Evolutionary conservation across 2,113 vertebrate species (phyloP).

Genomic region (Leptodactylus fuscus): DNA sequence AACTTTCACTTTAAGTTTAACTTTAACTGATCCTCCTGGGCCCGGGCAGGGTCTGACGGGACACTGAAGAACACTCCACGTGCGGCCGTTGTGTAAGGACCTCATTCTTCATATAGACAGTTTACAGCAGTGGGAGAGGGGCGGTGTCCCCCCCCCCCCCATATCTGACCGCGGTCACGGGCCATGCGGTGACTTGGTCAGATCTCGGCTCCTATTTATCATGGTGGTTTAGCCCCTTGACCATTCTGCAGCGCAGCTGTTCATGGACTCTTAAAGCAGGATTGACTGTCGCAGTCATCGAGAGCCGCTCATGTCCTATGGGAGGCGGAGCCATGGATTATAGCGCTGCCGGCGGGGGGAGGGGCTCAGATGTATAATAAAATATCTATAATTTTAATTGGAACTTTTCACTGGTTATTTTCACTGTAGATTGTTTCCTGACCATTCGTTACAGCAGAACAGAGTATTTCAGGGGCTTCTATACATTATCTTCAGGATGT

Average conservation of each 20-base stretch:
- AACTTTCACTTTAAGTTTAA: constrained; percentile 86
- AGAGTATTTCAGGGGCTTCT: not conserved
- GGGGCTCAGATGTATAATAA: constrained; percentile 17
- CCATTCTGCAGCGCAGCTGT: not conserved
- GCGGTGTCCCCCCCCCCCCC: not conserved
- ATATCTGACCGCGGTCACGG: not conserved
- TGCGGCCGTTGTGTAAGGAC: not conserved
- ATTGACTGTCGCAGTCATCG: not conserved
- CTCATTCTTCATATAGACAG: not conserved
- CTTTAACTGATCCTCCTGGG: constrained; percentile 71
- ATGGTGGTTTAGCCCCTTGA: not conserved
- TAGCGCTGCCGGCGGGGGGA: not conserved
- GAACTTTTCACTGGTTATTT: not conserved
- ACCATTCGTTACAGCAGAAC: not conserved
- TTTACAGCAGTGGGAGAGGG: not conserved
- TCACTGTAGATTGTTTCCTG: not conserved
- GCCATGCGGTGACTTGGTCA: too few relatives aligned
- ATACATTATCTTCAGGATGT: too few relatives aligned
- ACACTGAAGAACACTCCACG: not conserved
- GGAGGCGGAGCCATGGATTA: not conserved
- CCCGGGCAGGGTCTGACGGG: not conserved
- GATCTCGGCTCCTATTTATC: not conserved
- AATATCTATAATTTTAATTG: constrained; percentile 3
- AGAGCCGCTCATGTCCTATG: not conserved
- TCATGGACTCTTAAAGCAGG: constrained; percentile 1